A percentile compares a stretch with the other conserved stretches of the same genome.
phyloP scores from a whole-genome alignment of 2,113 vertebrate genomes.

The Neotragus moschatus region DNA sequence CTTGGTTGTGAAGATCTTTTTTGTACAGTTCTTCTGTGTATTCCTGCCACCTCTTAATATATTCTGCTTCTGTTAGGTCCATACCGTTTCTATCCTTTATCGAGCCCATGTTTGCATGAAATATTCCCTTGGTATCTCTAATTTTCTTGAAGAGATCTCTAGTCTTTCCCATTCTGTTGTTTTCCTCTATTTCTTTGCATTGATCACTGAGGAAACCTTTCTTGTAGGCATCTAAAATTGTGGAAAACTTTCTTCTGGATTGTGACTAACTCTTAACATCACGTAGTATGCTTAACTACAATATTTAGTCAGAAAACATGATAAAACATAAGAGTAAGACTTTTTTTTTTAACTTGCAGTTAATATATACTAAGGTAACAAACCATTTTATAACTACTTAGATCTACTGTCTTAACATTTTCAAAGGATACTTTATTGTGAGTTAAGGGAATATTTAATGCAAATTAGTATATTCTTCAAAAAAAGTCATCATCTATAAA shows the following conservation, averaged over 20 bases:
- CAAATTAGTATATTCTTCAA: background rate
- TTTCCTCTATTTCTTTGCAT: no score
- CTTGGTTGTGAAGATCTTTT: no score
- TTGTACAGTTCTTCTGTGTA: no score
- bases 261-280: background rate
- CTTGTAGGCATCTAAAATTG: background rate
- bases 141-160: no score
- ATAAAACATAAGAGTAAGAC: background rate
- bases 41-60: no score
- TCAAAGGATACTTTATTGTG: background rate
- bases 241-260: background rate
- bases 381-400: background rate
- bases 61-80: no score
- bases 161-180: no score
- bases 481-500: background rate
- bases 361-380: background rate
- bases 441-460: background rate
- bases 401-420: background rate
- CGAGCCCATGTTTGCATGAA: no score
- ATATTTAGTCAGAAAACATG: background rate
- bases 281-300: background rate
- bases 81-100: no score
- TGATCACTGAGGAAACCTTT: no score
- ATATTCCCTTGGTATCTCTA: no score
- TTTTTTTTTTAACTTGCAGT: background rate